Conservation (phyloP, 1,140 invertebrate genomes). For the Plodia interpunctella region DNA sequence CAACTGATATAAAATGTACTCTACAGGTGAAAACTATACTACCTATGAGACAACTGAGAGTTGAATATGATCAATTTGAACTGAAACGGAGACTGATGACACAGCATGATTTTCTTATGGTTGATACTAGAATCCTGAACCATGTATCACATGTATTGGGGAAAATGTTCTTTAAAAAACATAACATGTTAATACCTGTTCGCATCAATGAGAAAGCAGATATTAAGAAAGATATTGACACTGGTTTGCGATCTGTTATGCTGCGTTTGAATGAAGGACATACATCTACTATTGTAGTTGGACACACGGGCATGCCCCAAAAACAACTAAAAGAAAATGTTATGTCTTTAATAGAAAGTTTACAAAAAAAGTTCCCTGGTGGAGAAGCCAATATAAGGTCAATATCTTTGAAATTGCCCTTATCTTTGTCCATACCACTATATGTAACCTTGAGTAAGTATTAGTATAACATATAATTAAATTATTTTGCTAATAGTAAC, state of each 20-base stretch:
- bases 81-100: conserved; percentile 78
- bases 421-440: conserved; percentile 78
- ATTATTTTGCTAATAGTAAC: too few relatives aligned
- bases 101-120: conserved; percentile 81
- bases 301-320: conserved; percentile 76
- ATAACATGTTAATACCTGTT: conserved; percentile 79
- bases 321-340: conserved; percentile 79
- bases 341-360: conserved; percentile 65
- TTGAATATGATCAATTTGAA: conserved; percentile 83
- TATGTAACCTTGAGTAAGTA: conserved; percentile 81
- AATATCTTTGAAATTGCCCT: conserved; percentile 77
- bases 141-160: conserved; percentile 80
- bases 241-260: conserved; percentile 78
- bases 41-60: conserved; percentile 79
- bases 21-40: conserved; percentile 70
- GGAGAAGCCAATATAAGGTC: conserved; percentile 80
- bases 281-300: conserved; percentile 77
- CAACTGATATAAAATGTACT: neutral
- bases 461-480: neutral
- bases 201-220: conserved; percentile 71
- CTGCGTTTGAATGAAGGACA: conserved; percentile 78
- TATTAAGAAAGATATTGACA: conserved; percentile 78
- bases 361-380: conserved; percentile 79
- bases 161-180: conserved; percentile 79
- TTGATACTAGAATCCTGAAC: conserved; percentile 80